These are phyloP conservation scores for Steatornis caripensis DNA, from an alignment of 2,113 vertebrate genomes.

Conservation along the genomic window DNA sequence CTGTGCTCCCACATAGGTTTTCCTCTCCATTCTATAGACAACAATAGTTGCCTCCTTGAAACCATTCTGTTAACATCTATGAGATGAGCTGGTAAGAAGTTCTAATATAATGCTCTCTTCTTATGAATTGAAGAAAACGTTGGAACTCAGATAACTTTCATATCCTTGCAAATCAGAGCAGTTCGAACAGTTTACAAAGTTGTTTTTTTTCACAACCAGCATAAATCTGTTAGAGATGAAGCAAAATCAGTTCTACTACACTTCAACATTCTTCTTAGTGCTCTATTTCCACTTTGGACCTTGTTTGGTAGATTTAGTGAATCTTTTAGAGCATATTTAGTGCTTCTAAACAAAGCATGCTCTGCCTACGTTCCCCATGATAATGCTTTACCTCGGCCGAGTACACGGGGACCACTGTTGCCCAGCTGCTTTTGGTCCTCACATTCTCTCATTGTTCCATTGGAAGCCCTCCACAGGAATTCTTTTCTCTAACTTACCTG, in stretches of 20 bases:
- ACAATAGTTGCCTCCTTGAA: not conserved
- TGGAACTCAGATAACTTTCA: not conserved
- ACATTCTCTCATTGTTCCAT: not conserved
- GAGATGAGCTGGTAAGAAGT: not conserved
- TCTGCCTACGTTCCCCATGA: not conserved
- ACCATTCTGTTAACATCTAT: not conserved
- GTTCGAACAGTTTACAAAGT: not conserved
- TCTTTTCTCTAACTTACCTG: not conserved
- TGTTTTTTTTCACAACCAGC: not conserved
- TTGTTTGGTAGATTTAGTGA: not conserved
- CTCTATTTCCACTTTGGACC: not conserved
- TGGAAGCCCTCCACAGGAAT: not conserved
- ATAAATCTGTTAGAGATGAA: not conserved
- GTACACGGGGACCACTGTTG: not conserved
- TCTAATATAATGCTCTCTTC: not conserved
- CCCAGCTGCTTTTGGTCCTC: not conserved
- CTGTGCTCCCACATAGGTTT: not conserved
- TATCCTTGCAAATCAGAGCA: not conserved
- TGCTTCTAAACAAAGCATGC: not conserved
- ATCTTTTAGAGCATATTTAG: not conserved
- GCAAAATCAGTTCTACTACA: not conserved
- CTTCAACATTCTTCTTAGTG: not conserved
- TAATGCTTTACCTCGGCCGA: fast-evolving
- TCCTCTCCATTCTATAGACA: not conserved
- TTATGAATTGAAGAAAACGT: not conserved